These are phyloP conservation scores for Stenotaenia linearis DNA, from an alignment of 2,888 invertebrate species.

Conservation along the genomic window DNA sequence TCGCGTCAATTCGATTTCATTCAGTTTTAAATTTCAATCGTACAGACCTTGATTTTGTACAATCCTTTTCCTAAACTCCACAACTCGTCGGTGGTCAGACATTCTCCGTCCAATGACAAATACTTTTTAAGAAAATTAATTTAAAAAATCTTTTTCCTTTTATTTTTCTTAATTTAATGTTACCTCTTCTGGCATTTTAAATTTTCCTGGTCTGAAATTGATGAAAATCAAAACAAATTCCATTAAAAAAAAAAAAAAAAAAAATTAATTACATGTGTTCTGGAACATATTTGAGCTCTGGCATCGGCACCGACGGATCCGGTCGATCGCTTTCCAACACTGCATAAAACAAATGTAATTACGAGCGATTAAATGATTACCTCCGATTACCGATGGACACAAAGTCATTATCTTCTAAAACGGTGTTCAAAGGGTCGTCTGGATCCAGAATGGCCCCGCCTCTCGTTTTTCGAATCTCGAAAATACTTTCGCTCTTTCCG, in stretches of 20 bases:
- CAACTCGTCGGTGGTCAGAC: slow-evolving; percentile 55
- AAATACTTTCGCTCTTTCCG: slow-evolving; percentile 42
- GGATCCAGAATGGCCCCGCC: slow-evolving; percentile 57
- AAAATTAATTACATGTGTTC: slow-evolving; percentile 49
- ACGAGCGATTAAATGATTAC: neutral
- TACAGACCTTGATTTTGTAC: slow-evolving; percentile 55
- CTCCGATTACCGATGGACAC: slow-evolving; percentile 54
- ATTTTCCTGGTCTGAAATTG: slow-evolving; percentile 43
- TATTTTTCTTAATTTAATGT: neutral
- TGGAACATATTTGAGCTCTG: slow-evolving; percentile 51
- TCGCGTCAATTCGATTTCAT: too few relatives aligned
- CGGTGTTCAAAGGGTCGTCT: slow-evolving; percentile 53
- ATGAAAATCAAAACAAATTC: slow-evolving; percentile 36
- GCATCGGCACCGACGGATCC: slow-evolving; percentile 49
- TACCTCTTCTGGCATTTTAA: slow-evolving; percentile 45
- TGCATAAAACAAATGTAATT: slow-evolving; percentile 39
- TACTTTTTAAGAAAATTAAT: slow-evolving; percentile 43
- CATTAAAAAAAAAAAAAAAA: neutral
- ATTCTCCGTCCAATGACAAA: slow-evolving; percentile 55
- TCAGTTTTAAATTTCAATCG: too few relatives aligned
- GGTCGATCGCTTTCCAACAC: slow-evolving; percentile 52
- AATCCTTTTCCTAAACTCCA: slow-evolving; percentile 54
- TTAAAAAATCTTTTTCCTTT: neutral
- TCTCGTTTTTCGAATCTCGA: slow-evolving; percentile 55
- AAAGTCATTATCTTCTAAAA: slow-evolving; percentile 58